phyloP scores from a whole-genome alignment of 2,113 vertebrate species.

The Atlantisia rogersi region DNA sequence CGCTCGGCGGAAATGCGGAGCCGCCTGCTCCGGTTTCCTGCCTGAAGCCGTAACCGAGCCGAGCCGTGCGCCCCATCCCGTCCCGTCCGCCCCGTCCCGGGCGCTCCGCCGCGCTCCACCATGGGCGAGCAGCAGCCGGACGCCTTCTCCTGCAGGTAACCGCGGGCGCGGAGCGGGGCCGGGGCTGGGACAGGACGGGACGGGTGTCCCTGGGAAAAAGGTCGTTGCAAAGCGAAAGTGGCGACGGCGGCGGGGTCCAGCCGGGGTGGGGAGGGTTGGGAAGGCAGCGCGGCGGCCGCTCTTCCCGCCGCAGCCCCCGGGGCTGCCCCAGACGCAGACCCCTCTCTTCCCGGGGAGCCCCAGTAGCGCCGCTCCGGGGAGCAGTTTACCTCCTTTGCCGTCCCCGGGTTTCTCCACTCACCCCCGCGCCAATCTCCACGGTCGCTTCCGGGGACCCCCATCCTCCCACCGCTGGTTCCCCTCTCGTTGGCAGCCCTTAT shows the following conservation, averaged over 20 bases:
- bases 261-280: not conserved
- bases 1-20: conserved; percentile 47
- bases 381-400: not conserved
- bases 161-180: not conserved
- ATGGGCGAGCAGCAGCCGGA: conserved; percentile 44
- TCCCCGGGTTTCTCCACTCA: not conserved
- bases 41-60: not conserved
- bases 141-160: conserved; percentile 53
- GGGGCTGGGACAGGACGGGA: not conserved
- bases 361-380: accelerated
- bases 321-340: not conserved
- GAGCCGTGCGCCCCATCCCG: not conserved
- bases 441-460: no score
- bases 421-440: not conserved
- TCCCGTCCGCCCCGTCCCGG: not conserved
- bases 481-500: no score
- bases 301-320: not conserved
- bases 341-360: no score
- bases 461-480: not conserved
- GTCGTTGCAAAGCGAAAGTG: conserved; percentile 11
- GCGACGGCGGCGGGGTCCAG: not conserved
- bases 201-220: not conserved
- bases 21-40: conserved; percentile 40
- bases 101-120: not conserved
- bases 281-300: not conserved